Conservation (phyloP, 2,113 vertebrate species). For the Nycticebus coucang region DNA sequence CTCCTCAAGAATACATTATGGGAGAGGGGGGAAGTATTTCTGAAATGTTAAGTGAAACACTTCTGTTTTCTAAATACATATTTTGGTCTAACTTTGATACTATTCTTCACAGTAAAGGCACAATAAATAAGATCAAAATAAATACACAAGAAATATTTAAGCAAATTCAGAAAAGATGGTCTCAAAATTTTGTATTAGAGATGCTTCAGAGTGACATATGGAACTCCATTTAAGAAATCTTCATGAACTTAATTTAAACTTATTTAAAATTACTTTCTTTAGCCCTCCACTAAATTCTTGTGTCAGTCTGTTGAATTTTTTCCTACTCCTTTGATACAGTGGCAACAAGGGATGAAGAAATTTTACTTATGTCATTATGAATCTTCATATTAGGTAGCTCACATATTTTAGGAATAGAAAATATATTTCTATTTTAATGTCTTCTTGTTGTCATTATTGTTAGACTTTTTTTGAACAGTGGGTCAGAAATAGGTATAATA, state of each 20-base stretch:
- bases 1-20: not conserved
- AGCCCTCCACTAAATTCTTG: not conserved
- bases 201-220: not conserved
- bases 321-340: not conserved
- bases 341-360: not conserved
- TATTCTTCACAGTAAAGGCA: not conserved
- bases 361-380: not conserved
- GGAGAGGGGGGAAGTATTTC: not conserved
- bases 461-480: not conserved
- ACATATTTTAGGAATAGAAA: slow-evolving; percentile 17
- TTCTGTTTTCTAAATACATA: slow-evolving; percentile 1
- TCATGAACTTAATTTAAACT: not conserved
- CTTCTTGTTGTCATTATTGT: not conserved
- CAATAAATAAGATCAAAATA: slow-evolving; percentile 35
- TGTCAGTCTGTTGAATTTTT: not conserved
- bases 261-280: slow-evolving; percentile 33
- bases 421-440: not conserved
- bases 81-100: not conserved
- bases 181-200: not conserved
- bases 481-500: not conserved
- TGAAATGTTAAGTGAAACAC: not conserved
- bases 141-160: slow-evolving; percentile 18
- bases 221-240: slow-evolving; percentile 6
- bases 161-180: not conserved
- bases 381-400: not conserved